Conservation (phyloP, 2,113 vertebrate species). For the Salvelinus namaycush region DNA sequence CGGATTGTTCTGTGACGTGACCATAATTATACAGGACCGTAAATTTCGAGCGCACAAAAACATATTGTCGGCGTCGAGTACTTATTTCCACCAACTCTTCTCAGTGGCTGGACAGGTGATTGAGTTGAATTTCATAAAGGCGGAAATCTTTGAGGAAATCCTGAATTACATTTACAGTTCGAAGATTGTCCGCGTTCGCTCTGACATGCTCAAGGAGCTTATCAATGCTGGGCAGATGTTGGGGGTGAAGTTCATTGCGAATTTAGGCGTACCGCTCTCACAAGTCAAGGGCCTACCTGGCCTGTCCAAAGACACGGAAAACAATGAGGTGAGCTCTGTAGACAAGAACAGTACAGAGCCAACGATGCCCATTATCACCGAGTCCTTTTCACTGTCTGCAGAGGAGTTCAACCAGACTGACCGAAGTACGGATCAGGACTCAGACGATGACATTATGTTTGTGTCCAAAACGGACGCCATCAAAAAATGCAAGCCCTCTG, state of each 20-base stretch:
- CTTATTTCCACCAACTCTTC: conserved; percentile 95
- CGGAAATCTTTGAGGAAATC: conserved; percentile 94
- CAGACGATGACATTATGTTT: conserved; percentile 88
- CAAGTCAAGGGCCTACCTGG: conserved; percentile 82
- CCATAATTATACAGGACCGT: conserved; percentile 92
- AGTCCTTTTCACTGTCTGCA: conserved; percentile 88
- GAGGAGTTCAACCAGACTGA: conserved; percentile 80
- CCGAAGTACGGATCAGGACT: conserved; percentile 60
- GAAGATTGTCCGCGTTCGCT: conserved; percentile 85
- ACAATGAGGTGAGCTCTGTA: conserved; percentile 43
- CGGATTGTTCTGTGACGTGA: conserved; percentile 97
- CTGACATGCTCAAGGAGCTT: conserved; percentile 91
- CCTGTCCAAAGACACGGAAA: conserved; percentile 73
- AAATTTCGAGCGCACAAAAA: conserved; percentile 96
- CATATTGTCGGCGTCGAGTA: conserved; percentile 91
- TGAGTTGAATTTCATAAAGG: conserved; percentile 92
- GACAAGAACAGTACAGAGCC: conserved; percentile 67
- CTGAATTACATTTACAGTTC: conserved; percentile 98
- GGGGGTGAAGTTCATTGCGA: conserved; percentile 93
- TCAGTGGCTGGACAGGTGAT: conserved; percentile 89
- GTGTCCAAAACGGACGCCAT: conserved; percentile 81
- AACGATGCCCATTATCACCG: conserved; percentile 87
- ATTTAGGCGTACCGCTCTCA: conserved; percentile 78
- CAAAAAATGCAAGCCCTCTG: conserved; percentile 50
- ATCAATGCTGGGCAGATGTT: conserved; percentile 90